Evolutionary conservation across 2,888 invertebrate species (phyloP).

Genomic region (Sepiola atlantica): DNA sequence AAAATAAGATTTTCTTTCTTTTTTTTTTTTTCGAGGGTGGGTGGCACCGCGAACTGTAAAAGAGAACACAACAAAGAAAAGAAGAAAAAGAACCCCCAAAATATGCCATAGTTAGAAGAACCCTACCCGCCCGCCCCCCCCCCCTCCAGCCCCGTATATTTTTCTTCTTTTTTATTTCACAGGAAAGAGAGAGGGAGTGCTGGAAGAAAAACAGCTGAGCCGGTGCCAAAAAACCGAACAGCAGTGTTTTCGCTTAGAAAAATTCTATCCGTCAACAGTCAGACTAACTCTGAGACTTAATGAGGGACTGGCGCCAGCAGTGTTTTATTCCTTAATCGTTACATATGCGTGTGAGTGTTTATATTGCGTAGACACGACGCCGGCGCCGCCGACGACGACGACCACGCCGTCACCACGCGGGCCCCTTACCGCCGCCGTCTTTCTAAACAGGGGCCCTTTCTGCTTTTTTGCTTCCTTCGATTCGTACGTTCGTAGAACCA

Average conservation of each 20-base stretch:
- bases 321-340: not conserved
- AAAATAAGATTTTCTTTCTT: not conserved
- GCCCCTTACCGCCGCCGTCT: not conserved
- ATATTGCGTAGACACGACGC: not conserved
- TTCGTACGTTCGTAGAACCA: too few species aligned
- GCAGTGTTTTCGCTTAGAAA: not conserved
- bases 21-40: not conserved
- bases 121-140: too few species aligned
- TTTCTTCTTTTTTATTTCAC: too few species aligned
- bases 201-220: slow-evolving; percentile 2
- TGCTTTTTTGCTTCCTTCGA: not conserved
- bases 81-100: not conserved
- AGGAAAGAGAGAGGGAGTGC: not conserved
- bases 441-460: too few species aligned
- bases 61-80: not conserved
- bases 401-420: not conserved
- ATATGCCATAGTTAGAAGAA: not conserved
- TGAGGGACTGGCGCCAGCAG: not conserved
- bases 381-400: not conserved
- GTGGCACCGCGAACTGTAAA: not conserved
- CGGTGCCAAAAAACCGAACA: not conserved
- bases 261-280: slow-evolving; percentile 2
- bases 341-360: not conserved
- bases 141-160: not conserved
- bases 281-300: not conserved